These are phyloP conservation scores for Gibbula magus DNA, from an alignment of 2,888 invertebrate genomes.

Conservation along the genomic window DNA sequence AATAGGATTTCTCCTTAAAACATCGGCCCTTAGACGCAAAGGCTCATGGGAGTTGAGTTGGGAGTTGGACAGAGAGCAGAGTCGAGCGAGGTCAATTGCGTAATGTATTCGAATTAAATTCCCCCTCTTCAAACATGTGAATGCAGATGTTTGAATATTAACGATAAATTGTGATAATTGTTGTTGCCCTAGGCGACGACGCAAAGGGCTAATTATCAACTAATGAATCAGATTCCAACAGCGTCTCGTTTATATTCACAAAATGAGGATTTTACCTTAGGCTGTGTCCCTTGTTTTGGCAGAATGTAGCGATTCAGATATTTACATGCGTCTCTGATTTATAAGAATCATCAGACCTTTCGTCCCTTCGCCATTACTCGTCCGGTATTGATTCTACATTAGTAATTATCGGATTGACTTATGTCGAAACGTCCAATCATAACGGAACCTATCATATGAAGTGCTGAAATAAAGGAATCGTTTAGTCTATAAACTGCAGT, in stretches of 20 bases:
- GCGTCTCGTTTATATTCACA: not conserved
- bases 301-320: not conserved
- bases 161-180: slow-evolving; percentile 13
- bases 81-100: not conserved
- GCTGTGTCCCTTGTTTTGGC: slow-evolving; percentile 7
- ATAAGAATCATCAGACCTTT: not conserved
- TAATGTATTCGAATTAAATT: slow-evolving; percentile 6
- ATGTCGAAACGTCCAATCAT: too few species aligned
- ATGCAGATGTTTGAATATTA: slow-evolving; percentile 5
- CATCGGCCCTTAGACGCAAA: not conserved
- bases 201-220: slow-evolving; percentile 7
- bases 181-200: not conserved
- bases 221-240: slow-evolving; percentile 4
- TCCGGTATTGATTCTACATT: too few species aligned
- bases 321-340: not conserved
- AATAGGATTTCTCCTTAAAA: slow-evolving; percentile 20
- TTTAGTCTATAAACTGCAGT: too few species aligned
- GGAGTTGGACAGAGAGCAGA: not conserved
- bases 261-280: not conserved
- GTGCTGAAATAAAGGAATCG: too few species aligned
- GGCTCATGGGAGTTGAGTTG: not conserved
- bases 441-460: too few species aligned
- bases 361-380: not conserved
- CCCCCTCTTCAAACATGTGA: slow-evolving; percentile 7
- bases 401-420: too few species aligned